Evolutionary conservation across 1,140 invertebrate species (phyloP).

Genomic region (Harlomillsia oculata): DNA sequence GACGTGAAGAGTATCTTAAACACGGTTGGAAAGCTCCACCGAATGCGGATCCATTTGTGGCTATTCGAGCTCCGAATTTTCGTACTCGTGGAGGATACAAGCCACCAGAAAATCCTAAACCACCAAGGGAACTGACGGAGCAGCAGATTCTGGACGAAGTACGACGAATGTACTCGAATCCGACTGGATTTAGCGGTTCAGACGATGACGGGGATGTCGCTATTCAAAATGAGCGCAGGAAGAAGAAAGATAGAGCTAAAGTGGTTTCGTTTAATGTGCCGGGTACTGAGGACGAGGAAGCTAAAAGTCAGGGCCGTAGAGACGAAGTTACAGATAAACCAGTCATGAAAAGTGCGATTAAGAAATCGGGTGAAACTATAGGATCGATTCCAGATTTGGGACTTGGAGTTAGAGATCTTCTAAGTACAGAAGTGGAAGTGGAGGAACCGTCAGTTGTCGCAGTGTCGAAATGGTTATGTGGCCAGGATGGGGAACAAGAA

Average conservation of each 20-base stretch:
- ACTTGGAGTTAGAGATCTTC: constrained; percentile 37
- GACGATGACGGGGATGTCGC: background rate
- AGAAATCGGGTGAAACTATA: constrained; percentile 39
- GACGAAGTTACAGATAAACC: too few species aligned
- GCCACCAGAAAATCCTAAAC: constrained; percentile 9
- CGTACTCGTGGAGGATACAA: constrained; percentile 26
- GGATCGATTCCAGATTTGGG: constrained; percentile 41
- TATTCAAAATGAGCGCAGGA: too few species aligned
- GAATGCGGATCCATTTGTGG: constrained; percentile 13
- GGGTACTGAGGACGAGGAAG: too few species aligned
- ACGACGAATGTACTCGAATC: constrained; percentile 24
- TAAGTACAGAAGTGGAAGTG: constrained; percentile 15
- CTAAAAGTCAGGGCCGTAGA: too few species aligned
- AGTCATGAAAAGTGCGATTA: too few species aligned
- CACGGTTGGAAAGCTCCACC: constrained; percentile 11
- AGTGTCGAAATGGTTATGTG: background rate
- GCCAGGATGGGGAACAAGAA: too few species aligned
- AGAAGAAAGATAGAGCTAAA: too few species aligned
- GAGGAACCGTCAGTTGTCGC: background rate
- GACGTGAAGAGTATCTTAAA: background rate
- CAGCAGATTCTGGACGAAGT: constrained; percentile 25
- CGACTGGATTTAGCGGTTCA: background rate
- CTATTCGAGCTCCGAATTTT: constrained; percentile 26
- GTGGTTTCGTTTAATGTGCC: too few species aligned
- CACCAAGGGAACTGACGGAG: constrained; percentile 18